These are phyloP conservation scores for Xestia rhomboidea DNA, from an alignment of 2,888 invertebrate species.

Conservation along the genomic window DNA sequence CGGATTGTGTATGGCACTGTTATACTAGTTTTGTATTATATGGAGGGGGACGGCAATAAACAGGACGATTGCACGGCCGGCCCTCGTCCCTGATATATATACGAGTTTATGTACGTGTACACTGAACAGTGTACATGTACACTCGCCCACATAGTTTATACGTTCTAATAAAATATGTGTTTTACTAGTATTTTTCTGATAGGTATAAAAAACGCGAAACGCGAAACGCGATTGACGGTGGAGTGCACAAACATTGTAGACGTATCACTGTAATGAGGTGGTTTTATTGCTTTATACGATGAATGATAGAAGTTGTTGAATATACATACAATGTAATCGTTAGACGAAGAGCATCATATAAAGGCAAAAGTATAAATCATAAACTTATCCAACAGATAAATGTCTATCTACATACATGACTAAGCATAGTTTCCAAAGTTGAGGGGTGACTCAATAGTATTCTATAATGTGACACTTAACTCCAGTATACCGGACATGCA, in stretches of 20 bases:
- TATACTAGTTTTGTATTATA: conserved; percentile 76
- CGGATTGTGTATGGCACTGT: conserved; percentile 72
- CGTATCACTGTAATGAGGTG: background rate
- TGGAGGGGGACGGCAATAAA: conserved; percentile 76
- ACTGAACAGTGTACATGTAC: conserved; percentile 52
- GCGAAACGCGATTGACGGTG: conserved; percentile 32
- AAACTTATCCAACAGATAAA: conserved; percentile 45
- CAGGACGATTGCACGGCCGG: conserved; percentile 73
- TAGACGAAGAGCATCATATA: background rate
- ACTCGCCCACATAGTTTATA: conserved; percentile 57
- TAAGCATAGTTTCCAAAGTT: conserved; percentile 55
- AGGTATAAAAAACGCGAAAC: no score
- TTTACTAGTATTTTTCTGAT: conserved; percentile 53
- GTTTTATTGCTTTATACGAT: background rate
- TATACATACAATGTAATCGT: conserved; percentile 12
- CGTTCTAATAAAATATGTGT: conserved; percentile 64
- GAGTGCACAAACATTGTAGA: conserved; percentile 11
- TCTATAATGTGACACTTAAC: conserved; percentile 59
- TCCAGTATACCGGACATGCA: conserved; percentile 57
- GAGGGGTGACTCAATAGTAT: conserved; percentile 53
- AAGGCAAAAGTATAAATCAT: conserved; percentile 30
- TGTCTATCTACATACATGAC: conserved; percentile 41
- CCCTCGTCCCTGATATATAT: conserved; percentile 61
- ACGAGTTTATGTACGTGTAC: conserved; percentile 56
- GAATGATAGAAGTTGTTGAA: conserved; percentile 7